These are phyloP conservation scores for Bufo gargarizans DNA, from an alignment of 2,113 vertebrate genomes.

Conservation along the genomic window DNA sequence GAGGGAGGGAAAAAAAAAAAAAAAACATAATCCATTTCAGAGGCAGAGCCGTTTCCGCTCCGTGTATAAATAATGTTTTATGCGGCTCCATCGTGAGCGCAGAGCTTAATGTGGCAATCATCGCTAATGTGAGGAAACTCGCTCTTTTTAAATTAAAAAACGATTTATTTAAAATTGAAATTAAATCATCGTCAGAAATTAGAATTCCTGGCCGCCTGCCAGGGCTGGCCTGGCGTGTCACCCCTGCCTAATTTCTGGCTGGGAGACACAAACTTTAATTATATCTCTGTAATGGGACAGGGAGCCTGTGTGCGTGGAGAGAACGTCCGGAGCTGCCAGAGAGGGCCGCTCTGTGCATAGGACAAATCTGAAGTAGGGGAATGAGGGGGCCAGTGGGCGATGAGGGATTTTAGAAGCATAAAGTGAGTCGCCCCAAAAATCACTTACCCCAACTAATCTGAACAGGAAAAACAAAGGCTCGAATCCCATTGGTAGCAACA, in stretches of 20 bases:
- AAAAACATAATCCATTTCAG: conserved; percentile 88
- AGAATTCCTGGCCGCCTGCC: conserved; percentile 94
- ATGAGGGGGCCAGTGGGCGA: neutral
- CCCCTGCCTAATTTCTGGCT: conserved; percentile 73
- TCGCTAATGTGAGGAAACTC: conserved; percentile 87
- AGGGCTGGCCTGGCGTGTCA: conserved; percentile 72
- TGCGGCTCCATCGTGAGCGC: conserved; percentile 89
- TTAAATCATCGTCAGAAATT: conserved; percentile 99
- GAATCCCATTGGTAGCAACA: no score
- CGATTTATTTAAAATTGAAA: conserved; percentile 98
- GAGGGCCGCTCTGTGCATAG: neutral
- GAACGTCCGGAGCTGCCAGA: conserved; percentile 31
- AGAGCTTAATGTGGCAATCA: conserved; percentile 89
- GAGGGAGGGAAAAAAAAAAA: conserved; percentile 70
- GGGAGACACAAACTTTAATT: conserved; percentile 87
- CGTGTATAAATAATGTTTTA: conserved; percentile 87
- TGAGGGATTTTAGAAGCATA: neutral
- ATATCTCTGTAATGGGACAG: conserved; percentile 66
- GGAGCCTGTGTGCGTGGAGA: conserved; percentile 30
- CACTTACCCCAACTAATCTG: no score
- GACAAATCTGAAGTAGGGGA: neutral
- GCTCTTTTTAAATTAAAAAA: conserved; percentile 99
- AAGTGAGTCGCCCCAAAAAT: neutral
- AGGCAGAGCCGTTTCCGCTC: conserved; percentile 85
- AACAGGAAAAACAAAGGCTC: no score